These are phyloP conservation scores for Drosophila pegasa DNA, from an alignment of 2,888 invertebrate species.

Conservation along the genomic window DNA sequence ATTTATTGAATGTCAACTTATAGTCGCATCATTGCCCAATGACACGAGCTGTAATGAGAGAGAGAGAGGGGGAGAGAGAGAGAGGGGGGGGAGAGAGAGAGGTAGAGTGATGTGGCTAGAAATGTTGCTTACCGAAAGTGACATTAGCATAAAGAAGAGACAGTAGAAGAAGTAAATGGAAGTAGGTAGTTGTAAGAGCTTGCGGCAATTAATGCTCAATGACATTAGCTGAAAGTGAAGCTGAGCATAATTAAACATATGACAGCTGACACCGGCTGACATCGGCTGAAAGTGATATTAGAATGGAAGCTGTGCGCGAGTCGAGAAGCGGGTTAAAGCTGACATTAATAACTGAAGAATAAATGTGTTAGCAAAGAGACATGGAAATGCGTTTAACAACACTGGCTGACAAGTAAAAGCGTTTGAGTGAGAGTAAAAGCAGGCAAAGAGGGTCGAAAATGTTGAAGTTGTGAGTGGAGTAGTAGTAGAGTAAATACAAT, in stretches of 20 bases:
- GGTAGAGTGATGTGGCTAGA: neutral
- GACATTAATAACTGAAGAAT: constrained; percentile 1
- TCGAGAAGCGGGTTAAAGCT: neutral
- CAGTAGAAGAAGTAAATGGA: neutral
- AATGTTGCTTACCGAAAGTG: constrained; percentile 14
- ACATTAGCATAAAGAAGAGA: constrained; percentile 13
- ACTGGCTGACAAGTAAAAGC: neutral
- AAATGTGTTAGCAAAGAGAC: neutral
- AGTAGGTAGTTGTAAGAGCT: constrained; percentile 4
- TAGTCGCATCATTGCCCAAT: constrained; percentile 26
- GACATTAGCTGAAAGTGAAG: constrained; percentile 44
- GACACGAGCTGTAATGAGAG: constrained; percentile 26
- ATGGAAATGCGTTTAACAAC: neutral
- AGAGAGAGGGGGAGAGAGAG: neutral
- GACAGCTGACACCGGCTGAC: constrained; percentile 5
- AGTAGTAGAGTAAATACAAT: neutral
- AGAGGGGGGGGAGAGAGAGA: neutral
- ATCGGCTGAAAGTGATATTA: constrained; percentile 14
- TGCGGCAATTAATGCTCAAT: constrained; percentile 22
- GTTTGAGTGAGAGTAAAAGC: neutral
- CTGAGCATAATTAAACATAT: constrained; percentile 14
- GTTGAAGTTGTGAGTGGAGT: neutral
- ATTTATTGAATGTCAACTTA: constrained; percentile 43
- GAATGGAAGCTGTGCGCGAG: constrained; percentile 10
- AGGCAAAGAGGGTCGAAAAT: neutral